Base-by-base conservation (phyloP, 2,888 invertebrate species). In the Drosophila falleni region DNA sequence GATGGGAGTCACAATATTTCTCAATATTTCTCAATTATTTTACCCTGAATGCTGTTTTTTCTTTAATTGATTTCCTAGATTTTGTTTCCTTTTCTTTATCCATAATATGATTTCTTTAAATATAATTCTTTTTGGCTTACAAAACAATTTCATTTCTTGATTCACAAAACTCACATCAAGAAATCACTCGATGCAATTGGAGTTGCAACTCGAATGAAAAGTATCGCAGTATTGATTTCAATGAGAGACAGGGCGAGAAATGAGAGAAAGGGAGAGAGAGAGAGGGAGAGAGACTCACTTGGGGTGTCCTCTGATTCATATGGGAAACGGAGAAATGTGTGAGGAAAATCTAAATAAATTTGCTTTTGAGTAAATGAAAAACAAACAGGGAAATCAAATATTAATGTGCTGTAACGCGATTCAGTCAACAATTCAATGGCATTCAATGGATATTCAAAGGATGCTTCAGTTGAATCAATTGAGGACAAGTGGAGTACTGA, bases 331-430 rank as follows among this genome's bases (percentile, higher is more conserved):
- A 10, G 15, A 13, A 29, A 2, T 42, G 55, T 67, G 50, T 46
- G 59, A 66, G 73, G 60, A 61, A 56, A 65, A 64, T 80, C 82
- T 74, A 80, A 75, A 80, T 74, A 89, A 75, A 87, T 88, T 85
- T 77, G 80, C 88, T 77, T 31, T 89, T 33, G 77, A 80, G 74
- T 58, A 87, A 88, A 89, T 87, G 80, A 89, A 87, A 87, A 88
- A 78, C 88, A 87, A 87, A 87, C 89, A 89, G 75, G 76, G 74
- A 87, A 90, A 77, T 90, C 88, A 90, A 89, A 89, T 85, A 89
- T 90, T 89, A 89, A 90, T 82, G 81, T 78, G 41, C 78, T 78
- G 80, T 70, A 76, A 74, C 87, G 81, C 84, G 74, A 64, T 46
- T 70, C 64, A 69, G 61, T 67, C 69, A 78, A 67, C 59, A 66